These are phyloP conservation scores for Digitonthophagus gazella DNA, from an alignment of 2,888 invertebrate genomes.

Conservation along the genomic window DNA sequence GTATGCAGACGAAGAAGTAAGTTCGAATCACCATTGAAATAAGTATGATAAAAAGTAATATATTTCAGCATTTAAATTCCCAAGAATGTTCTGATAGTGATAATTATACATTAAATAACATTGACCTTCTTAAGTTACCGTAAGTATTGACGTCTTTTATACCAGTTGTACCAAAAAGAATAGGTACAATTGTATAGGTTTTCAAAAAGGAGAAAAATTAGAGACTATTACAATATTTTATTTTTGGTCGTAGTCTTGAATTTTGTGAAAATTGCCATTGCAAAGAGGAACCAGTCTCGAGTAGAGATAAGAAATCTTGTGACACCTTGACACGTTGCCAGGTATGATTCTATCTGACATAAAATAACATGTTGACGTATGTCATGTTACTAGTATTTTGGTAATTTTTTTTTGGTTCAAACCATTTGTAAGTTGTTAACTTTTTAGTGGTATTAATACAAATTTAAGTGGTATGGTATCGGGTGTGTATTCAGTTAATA, in stretches of 20 bases:
- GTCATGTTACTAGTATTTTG: conserved; percentile 25
- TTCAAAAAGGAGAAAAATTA: no score
- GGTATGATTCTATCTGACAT: conserved; percentile 5
- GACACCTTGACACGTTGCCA: conserved; percentile 22
- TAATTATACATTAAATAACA: conserved; percentile 42
- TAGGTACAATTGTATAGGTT: no score
- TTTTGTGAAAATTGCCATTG: no score
- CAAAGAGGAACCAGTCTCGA: no score
- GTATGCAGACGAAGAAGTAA: conserved; percentile 13
- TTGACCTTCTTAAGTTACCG: conserved; percentile 49
- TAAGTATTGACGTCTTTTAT: conserved; percentile 35
- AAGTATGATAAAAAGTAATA: conserved; percentile 21
- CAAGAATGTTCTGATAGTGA: conserved; percentile 41
- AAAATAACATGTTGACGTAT: conserved; percentile 25
- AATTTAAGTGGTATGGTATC: conserved; percentile 25
- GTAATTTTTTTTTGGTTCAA: no score
- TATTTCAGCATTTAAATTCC: conserved; percentile 39
- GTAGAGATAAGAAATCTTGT: conserved; percentile 3
- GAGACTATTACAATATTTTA: no score
- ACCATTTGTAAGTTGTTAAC: not conserved
- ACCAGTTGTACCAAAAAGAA: no score
- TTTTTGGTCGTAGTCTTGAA: no score
- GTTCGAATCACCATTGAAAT: not conserved
- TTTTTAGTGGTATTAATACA: conserved; percentile 8
- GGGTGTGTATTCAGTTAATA: conserved; percentile 18